These are phyloP conservation scores for Subacronicta megacephala DNA, from an alignment of 2,888 invertebrate genomes.

Conservation along the genomic window DNA sequence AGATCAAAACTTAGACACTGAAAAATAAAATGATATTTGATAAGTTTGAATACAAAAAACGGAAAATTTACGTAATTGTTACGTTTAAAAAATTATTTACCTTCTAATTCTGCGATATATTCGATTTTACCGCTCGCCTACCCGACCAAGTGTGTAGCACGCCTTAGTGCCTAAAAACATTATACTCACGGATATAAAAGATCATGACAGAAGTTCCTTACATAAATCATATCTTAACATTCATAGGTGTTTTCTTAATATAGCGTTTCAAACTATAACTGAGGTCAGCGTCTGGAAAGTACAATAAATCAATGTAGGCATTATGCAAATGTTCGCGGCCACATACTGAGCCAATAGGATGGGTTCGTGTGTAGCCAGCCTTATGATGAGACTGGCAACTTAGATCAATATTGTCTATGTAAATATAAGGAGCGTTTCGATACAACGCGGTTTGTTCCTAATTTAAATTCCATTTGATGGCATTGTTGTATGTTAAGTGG, in stretches of 20 bases:
- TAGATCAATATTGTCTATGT: conserved; percentile 35
- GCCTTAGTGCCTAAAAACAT: too few species aligned
- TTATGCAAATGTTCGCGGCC: conserved; percentile 55
- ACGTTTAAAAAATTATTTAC: too few species aligned
- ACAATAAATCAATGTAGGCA: conserved; percentile 51
- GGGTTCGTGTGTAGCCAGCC: conserved; percentile 14
- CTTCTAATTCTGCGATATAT: too few species aligned
- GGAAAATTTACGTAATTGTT: too few species aligned
- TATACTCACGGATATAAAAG: conserved; percentile 37
- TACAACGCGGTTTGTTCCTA: conserved; percentile 19
- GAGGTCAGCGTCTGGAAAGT: conserved; percentile 49
- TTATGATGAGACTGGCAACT: conserved; percentile 9
- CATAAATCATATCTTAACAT: conserved; percentile 55
- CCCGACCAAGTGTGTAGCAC: too few species aligned
- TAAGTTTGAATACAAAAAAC: too few species aligned
- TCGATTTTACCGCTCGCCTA: too few species aligned
- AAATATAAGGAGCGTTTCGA: conserved; percentile 22
- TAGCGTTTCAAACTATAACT: conserved; percentile 31
- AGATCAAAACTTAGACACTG: too few species aligned
- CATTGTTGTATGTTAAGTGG: conserved; percentile 21
- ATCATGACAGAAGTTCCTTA: conserved; percentile 34
- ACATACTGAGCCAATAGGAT: conserved; percentile 50
- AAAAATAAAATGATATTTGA: too few species aligned
- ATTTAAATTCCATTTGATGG: conserved; percentile 44
- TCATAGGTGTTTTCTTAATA: conserved; percentile 51